Percentiles rank a stretch among this genome's conserved stretches.
Evolutionary conservation across 2,888 invertebrate genomes (phyloP).

Genomic region (Parelbella ahira): DNA sequence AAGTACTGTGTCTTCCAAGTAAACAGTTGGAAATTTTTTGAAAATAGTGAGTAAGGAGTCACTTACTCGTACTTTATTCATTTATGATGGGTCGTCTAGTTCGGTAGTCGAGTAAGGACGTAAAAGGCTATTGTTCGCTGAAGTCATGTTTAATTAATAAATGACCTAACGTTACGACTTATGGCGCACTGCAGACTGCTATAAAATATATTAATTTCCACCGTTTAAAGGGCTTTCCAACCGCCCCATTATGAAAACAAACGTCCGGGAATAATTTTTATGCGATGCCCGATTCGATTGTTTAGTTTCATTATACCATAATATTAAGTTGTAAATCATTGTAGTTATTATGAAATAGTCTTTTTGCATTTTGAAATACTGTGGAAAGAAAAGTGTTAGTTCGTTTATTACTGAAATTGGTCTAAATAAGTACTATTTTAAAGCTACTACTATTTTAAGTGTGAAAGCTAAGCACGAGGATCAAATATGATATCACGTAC

Average conservation of each 20-base stretch:
- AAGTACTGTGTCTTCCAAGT: too few species aligned
- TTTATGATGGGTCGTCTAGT: slow-evolving; percentile 44
- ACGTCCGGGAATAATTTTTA: not conserved
- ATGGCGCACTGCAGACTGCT: slow-evolving; percentile 18
- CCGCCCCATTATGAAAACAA: slow-evolving; percentile 7
- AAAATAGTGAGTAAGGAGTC: slow-evolving; percentile 37
- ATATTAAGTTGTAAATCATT: too few species aligned
- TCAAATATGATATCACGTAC: too few species aligned
- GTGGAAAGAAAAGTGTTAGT: too few species aligned
- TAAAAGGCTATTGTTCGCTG: slow-evolving; percentile 37
- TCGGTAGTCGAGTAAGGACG: slow-evolving; percentile 30
- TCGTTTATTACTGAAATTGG: too few species aligned
- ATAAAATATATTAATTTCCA: slow-evolving; percentile 19
- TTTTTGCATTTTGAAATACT: too few species aligned
- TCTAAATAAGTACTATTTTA: too few species aligned
- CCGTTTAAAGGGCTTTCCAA: slow-evolving; percentile 13
- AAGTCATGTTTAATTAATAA: slow-evolving; percentile 24
- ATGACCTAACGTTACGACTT: slow-evolving; percentile 22
- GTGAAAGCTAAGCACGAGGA: too few species aligned
- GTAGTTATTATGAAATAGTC: too few species aligned
- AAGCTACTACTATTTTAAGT: too few species aligned
- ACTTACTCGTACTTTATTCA: slow-evolving; percentile 41
- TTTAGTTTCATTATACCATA: too few species aligned
- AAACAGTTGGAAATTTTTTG: too few species aligned
- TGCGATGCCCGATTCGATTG: not conserved